Conservation (phyloP, 2,888 invertebrate genomes). For the Parnassius mnemosyne region DNA sequence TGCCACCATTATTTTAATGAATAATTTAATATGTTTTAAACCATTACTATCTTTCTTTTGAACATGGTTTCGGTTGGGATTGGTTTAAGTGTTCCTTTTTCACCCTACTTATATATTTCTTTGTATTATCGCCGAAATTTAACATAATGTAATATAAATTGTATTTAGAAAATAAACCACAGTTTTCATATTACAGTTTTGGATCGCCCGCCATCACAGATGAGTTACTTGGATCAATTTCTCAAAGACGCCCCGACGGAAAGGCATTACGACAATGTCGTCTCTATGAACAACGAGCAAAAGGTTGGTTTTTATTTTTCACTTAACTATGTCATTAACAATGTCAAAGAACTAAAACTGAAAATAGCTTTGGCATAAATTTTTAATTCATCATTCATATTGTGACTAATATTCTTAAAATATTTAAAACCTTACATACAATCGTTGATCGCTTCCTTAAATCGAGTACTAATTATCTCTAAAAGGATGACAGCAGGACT, state of each 20-base stretch:
- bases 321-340: not conserved
- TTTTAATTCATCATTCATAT: not conserved
- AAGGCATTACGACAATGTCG: slow-evolving; percentile 72
- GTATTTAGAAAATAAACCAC: slow-evolving; percentile 11
- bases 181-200: slow-evolving; percentile 82
- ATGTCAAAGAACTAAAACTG: not conserved
- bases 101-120: slow-evolving; percentile 29
- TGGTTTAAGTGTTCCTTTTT: slow-evolving; percentile 58
- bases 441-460: too few species aligned
- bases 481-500: too few species aligned
- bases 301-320: slow-evolving; percentile 50
- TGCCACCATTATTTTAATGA: slow-evolving; percentile 41
- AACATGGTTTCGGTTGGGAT: slow-evolving; percentile 72
- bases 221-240: slow-evolving; percentile 95
- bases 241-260: slow-evolving; percentile 85
- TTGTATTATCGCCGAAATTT: slow-evolving; percentile 15
- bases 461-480: too few species aligned
- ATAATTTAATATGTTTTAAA: slow-evolving; percentile 18
- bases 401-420: slow-evolving; percentile 2
- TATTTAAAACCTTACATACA: too few species aligned
- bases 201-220: slow-evolving; percentile 94
- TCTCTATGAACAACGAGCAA: slow-evolving; percentile 66
- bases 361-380: slow-evolving; percentile 2
- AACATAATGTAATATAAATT: slow-evolving; percentile 22
- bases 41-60: slow-evolving; percentile 46